These are phyloP conservation scores for Phallusia fumigata DNA, from an alignment of 23 tunicate genomes.

Conservation along the genomic window DNA sequence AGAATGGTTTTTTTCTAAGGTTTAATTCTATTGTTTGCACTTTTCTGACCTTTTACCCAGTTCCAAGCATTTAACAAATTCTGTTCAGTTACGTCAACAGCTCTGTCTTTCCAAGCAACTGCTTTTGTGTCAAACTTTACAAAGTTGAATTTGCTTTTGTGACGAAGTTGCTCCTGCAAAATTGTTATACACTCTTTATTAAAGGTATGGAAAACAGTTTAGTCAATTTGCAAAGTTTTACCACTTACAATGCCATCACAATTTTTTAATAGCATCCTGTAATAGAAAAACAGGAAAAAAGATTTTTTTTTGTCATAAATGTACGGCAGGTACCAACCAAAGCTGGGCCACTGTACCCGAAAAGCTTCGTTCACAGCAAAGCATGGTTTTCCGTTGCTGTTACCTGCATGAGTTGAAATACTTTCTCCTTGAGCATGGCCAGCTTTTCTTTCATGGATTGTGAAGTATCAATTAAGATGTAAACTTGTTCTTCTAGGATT, in stretches of 20 bases:
- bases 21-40: no score
- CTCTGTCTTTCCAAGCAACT: constrained; percentile 76
- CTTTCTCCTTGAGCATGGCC: constrained; percentile 65
- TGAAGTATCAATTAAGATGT: constrained; percentile 85
- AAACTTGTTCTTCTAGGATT: constrained; percentile 83
- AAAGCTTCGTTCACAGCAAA: no score
- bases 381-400: no score
- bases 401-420: constrained; percentile 89
- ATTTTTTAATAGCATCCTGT: no score
- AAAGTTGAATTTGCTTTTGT: constrained; percentile 82
- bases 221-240: no score
- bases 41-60: constrained; percentile 69
- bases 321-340: no score
- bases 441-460: constrained; percentile 83
- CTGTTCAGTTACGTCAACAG: constrained; percentile 75
- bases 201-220: no score
- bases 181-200: background rate
- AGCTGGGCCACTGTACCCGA: no score
- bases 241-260: no score
- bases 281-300: no score
- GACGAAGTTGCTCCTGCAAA: constrained; percentile 82
- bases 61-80: constrained; percentile 76
- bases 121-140: constrained; percentile 82
- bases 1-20: no score
- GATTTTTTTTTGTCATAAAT: no score